phyloP scores from a whole-genome alignment of 2,797 vertebrate genomes.

The Lepilemur septentrionalis region DNA sequence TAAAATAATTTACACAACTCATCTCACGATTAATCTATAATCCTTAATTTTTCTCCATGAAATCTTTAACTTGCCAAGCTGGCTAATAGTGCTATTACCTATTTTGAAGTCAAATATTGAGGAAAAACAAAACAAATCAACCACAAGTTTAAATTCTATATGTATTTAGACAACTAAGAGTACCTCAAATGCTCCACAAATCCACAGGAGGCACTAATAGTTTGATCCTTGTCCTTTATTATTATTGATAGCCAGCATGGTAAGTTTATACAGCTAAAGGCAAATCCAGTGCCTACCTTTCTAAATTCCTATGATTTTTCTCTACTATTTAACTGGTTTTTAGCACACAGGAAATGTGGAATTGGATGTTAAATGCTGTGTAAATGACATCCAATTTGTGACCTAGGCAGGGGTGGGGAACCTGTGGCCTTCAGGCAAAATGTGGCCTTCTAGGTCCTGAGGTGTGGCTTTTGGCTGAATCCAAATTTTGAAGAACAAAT shows the following conservation, averaged over 20 bases:
- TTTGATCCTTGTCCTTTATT: not conserved
- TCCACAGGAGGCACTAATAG: not conserved
- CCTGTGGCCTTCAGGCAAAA: too few relatives aligned
- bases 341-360: not conserved
- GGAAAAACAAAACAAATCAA: not conserved
- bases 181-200: not conserved
- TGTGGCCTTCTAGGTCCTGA: too few relatives aligned
- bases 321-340: not conserved
- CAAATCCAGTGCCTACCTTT: not conserved
- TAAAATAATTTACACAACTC: not conserved
- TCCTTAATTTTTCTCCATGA: not conserved
- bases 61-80: not conserved
- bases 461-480: too few relatives aligned
- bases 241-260: not conserved
- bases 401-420: not conserved
- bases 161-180: not conserved
- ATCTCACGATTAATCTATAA: not conserved
- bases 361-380: not conserved
- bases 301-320: not conserved
- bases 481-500: too few relatives aligned
- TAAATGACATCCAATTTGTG: not conserved
- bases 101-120: not conserved
- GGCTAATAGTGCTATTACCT: not conserved
- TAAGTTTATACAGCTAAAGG: not conserved
- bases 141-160: not conserved